A percentile compares a stretch with the other conserved stretches of the same genome.
Evolutionary conservation across 2,797 vertebrate genomes (phyloP).

Genomic region (Chiroxiphia lanceolata): DNA sequence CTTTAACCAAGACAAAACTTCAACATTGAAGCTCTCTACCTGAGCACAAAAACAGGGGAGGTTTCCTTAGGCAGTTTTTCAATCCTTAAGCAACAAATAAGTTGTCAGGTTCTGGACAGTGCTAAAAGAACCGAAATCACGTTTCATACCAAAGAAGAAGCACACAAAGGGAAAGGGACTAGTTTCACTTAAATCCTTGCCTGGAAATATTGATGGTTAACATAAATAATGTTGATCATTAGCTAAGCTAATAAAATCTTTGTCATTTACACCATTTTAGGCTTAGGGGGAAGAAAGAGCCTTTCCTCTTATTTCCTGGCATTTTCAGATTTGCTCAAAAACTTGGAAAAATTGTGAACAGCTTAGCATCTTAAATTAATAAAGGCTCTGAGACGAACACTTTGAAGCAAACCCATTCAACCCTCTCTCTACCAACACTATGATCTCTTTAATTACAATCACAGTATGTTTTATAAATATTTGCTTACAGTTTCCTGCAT

Average conservation of each 20-base stretch:
- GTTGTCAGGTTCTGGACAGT: not conserved
- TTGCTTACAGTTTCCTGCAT: constrained; percentile 23
- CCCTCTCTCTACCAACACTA: not conserved
- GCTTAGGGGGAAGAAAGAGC: not conserved
- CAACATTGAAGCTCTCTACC: not conserved
- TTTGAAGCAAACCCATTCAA: not conserved
- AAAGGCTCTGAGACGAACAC: not conserved
- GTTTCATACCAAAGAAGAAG: not conserved
- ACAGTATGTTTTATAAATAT: constrained; percentile 49
- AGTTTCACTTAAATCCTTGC: not conserved
- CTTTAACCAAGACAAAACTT: not conserved
- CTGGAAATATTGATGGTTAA: not conserved
- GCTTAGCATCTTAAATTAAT: not conserved
- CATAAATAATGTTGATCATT: not conserved
- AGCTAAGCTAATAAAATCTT: not conserved
- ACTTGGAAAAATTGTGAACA: not conserved
- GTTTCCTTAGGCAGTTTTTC: not conserved
- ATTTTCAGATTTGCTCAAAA: not conserved
- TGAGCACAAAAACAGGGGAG: not conserved
- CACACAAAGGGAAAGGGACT: not conserved
- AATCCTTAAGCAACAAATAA: not conserved
- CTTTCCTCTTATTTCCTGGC: not conserved
- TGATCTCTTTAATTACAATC: constrained; percentile 32
- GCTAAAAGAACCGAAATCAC: not conserved
- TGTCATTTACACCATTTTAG: not conserved